Conservation (phyloP, 2,113 vertebrate genomes). For the Cryptotis parvus region DNA sequence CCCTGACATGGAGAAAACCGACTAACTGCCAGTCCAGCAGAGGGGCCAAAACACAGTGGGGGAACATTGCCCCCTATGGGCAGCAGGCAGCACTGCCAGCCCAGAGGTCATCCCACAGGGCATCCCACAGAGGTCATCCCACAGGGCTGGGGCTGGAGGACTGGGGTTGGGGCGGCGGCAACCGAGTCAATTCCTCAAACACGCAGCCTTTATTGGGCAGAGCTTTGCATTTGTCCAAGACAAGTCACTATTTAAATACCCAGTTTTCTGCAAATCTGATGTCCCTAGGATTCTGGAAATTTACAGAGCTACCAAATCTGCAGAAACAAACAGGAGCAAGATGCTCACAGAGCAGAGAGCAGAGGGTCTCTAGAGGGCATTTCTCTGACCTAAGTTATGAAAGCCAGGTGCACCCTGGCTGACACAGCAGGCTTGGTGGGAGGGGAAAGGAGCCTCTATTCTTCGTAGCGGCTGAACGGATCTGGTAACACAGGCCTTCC, state of each 20-base stretch:
- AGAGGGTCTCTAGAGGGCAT: not conserved
- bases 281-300: constrained; percentile 18
- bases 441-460: not conserved
- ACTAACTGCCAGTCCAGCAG: not conserved
- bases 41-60: not conserved
- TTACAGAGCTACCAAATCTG: not conserved
- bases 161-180: too few relatives aligned
- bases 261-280: constrained; percentile 33
- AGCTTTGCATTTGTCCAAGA: not conserved
- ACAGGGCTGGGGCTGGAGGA: not conserved
- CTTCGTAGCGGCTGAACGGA: not conserved
- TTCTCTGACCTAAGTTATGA: not conserved
- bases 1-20: not conserved
- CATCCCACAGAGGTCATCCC: not conserved
- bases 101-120: not conserved
- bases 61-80: not conserved
- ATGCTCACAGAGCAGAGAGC: not conserved
- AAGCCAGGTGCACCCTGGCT: not conserved
- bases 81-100: not conserved
- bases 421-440: not conserved
- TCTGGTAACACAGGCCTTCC: not conserved
- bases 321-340: not conserved
- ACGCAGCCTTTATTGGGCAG: not conserved
- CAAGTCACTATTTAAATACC: not conserved
- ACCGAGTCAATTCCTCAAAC: not conserved